phyloP scores from a whole-genome alignment of 2,888 invertebrate genomes.

The Troides aeacus region DNA sequence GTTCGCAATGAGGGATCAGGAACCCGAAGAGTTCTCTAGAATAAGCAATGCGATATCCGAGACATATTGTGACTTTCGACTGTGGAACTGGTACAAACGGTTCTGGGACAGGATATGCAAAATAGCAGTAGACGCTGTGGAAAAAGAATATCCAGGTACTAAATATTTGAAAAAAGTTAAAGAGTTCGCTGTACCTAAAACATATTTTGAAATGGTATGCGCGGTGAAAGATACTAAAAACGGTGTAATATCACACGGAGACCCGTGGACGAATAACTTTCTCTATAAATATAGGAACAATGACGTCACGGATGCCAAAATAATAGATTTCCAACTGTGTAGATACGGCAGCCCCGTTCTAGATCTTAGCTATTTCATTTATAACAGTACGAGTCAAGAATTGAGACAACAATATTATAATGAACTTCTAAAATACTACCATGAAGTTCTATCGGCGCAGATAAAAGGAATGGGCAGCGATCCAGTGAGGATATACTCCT shows the following conservation, averaged over 20 bases:
- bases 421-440: conserved; percentile 79
- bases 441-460: conserved; percentile 75
- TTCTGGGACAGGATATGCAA: conserved; percentile 74
- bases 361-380: conserved; percentile 78
- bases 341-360: conserved; percentile 79
- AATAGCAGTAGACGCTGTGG: conserved; percentile 82
- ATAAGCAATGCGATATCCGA: conserved; percentile 70
- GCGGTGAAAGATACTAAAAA: conserved; percentile 61
- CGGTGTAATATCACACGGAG: conserved; percentile 84
- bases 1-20: conserved; percentile 79
- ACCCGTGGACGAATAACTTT: conserved; percentile 89
- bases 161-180: conserved; percentile 79
- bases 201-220: conserved; percentile 71
- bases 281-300: conserved; percentile 68
- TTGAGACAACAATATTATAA: conserved; percentile 80
- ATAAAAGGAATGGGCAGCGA: conserved; percentile 82
- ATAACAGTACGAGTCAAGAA: conserved; percentile 81
- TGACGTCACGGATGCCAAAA: conserved; percentile 64
- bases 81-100: conserved; percentile 78
- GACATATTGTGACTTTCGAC: conserved; percentile 77
- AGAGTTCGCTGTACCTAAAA: conserved; percentile 73
- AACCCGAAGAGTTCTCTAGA: conserved; percentile 69
- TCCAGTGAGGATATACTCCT: conserved; percentile 75
- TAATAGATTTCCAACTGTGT: conserved; percentile 86
- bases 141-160: conserved; percentile 81